phyloP scores from a whole-genome alignment of 1,140 invertebrate species.

The Prorops nasuta region DNA sequence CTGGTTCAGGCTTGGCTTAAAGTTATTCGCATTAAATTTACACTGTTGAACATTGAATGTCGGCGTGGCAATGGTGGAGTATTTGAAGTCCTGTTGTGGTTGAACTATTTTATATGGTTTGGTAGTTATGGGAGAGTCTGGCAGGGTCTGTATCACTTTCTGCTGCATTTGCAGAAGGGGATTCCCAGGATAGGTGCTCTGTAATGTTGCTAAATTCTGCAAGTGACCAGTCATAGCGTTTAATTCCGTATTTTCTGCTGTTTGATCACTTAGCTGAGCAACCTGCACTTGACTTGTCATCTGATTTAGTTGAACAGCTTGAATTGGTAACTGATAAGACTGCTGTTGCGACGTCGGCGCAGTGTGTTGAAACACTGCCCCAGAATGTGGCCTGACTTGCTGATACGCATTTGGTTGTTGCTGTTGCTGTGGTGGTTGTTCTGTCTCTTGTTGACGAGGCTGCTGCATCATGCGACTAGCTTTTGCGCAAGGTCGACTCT shows the following conservation, averaged over 20 bases:
- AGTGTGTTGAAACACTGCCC: conserved; percentile 26
- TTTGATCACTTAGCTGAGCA: conserved; percentile 30
- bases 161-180: conserved; percentile 25
- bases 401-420: conserved; percentile 12
- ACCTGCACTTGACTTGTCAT: conserved; percentile 33
- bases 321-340: conserved; percentile 42
- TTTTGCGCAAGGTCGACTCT: conserved; percentile 35
- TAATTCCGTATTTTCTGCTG: conserved; percentile 26
- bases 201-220: conserved; percentile 30
- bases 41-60: conserved; percentile 51
- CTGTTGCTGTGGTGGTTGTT: conserved; percentile 35
- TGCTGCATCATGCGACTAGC: conserved; percentile 37
- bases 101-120: conserved; percentile 45
- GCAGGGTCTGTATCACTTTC: conserved; percentile 32
- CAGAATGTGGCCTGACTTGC: too few species aligned
- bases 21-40: conserved; percentile 40
- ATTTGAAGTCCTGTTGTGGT: conserved; percentile 51
- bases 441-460: too few species aligned
- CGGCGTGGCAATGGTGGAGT: conserved; percentile 40
- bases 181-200: too few species aligned
- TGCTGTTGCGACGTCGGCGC: conserved; percentile 20
- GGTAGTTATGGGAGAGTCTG: conserved; percentile 27
- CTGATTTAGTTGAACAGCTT: conserved; percentile 31
- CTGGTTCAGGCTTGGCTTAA: conserved; percentile 35
- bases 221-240: conserved; percentile 31